phyloP scores from a whole-genome alignment of 1,140 invertebrate genomes.

The Orius insidiosus region DNA sequence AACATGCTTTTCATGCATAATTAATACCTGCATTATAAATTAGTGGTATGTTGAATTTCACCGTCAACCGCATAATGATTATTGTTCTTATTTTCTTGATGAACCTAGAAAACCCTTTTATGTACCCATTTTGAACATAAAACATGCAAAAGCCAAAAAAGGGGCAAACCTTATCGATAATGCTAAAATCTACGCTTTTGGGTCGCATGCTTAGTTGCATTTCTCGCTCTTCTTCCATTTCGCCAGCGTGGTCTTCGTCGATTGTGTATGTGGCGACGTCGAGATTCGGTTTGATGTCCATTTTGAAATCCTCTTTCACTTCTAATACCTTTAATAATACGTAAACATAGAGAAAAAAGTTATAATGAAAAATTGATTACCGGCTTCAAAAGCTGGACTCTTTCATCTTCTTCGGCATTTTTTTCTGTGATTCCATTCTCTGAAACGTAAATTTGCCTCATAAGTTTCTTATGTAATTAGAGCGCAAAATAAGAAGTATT shows the following conservation, averaged over 20 bases:
- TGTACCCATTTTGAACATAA: neutral
- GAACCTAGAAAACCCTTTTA: neutral
- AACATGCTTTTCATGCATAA: too few species aligned
- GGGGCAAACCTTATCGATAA: conserved; percentile 1
- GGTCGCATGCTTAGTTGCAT: conserved; percentile 1
- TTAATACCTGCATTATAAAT: too few species aligned
- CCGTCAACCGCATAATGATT: neutral
- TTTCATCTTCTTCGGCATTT: conserved; percentile 1
- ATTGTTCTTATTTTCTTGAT: neutral
- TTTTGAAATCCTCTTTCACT: neutral
- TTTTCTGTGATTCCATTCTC: conserved; percentile 2
- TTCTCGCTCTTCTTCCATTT: conserved; percentile 14
- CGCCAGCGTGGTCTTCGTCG: conserved; percentile 14
- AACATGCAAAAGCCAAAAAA: neutral
- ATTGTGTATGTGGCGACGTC: conserved; percentile 11
- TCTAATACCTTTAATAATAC: neutral
- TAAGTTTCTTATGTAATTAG: too few species aligned
- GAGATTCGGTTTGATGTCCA: neutral
- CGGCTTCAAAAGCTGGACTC: neutral
- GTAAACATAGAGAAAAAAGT: neutral
- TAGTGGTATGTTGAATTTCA: neutral
- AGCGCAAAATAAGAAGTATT: too few species aligned
- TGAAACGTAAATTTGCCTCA: too few species aligned
- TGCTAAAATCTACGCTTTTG: conserved; percentile 6
- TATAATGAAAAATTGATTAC: neutral